A percentile compares a stretch with the other conserved stretches of the same genome.
These are phyloP conservation scores for Odontocolon sp. DNA, from an alignment of 2,888 invertebrate species.

Conservation along the genomic window DNA sequence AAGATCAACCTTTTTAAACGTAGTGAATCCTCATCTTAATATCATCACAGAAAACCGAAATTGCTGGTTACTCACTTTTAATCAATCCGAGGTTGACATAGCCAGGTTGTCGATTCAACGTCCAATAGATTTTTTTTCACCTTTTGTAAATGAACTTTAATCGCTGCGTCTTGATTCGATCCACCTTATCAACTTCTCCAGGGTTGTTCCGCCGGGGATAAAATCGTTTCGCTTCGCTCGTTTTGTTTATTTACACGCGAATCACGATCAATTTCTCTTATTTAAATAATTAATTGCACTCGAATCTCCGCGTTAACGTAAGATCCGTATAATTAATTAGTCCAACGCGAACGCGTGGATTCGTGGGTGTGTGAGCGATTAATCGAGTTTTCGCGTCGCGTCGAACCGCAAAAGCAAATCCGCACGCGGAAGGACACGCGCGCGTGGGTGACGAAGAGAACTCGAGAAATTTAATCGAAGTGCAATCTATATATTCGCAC, in stretches of 20 bases:
- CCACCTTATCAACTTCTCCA: slow-evolving; percentile 44
- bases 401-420: not conserved
- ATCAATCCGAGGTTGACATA: slow-evolving; percentile 68
- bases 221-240: not conserved
- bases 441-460: not conserved
- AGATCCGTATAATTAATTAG: slow-evolving; percentile 48
- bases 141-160: slow-evolving; percentile 13
- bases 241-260: slow-evolving; percentile 20
- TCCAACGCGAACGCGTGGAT: slow-evolving; percentile 1
- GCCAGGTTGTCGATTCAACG: slow-evolving; percentile 1
- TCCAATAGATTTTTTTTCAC: not conserved
- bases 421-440: not conserved
- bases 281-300: slow-evolving; percentile 65
- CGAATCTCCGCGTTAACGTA: slow-evolving; percentile 12
- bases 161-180: slow-evolving; percentile 16
- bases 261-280: slow-evolving; percentile 37
- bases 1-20: too few relatives aligned
- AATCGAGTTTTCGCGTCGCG: slow-evolving; percentile 38
- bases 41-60: not conserved
- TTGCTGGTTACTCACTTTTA: slow-evolving; percentile 70
- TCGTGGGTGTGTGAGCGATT: slow-evolving; percentile 13
- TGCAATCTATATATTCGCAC: not conserved
- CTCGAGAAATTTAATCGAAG: not conserved
- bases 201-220: slow-evolving; percentile 53
- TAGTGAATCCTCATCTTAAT: too few relatives aligned